A percentile compares a stretch with the other conserved stretches of the same genome.
Conservation (phyloP, 2,888 invertebrate genomes). For the Andrena bucephala region DNA sequence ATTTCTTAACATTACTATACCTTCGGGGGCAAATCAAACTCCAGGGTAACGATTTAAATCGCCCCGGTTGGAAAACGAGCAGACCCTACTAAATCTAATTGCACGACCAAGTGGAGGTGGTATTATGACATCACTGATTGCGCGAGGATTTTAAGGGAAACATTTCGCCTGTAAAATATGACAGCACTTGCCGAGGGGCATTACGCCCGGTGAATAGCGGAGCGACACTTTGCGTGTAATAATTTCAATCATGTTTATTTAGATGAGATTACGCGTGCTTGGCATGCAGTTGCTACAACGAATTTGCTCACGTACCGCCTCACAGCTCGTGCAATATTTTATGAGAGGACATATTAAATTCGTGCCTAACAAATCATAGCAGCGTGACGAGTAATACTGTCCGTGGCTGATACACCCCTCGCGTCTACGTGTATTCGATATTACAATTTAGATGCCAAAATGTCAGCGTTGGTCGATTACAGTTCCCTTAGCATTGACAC, state of each 20-base stretch:
- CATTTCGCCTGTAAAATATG: background rate
- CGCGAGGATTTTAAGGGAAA: background rate
- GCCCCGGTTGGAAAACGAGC: too few species aligned
- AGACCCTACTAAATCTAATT: background rate
- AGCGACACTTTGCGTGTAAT: constrained; percentile 18
- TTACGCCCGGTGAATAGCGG: background rate
- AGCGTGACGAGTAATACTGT: constrained; percentile 1
- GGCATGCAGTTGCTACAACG: constrained; percentile 12
- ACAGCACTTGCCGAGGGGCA: background rate
- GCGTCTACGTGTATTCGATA: background rate
- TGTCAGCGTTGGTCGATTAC: background rate
- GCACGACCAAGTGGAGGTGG: background rate
- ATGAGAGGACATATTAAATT: constrained; percentile 36
- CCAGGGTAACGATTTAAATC: background rate
- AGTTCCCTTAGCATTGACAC: background rate
- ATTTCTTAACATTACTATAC: background rate
- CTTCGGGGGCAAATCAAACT: background rate
- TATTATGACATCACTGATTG: background rate
- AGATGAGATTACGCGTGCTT: constrained; percentile 35
- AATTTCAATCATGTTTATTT: constrained; percentile 53
- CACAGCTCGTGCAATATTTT: constrained; percentile 36
- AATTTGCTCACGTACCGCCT: constrained; percentile 13
- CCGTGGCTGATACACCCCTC: background rate
- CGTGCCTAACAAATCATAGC: constrained; percentile 37
- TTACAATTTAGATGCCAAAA: background rate